Percentiles rank a stretch among this genome's conserved stretches.
Conservation (phyloP, 2,113 vertebrate genomes). For the Centropristis striata region DNA sequence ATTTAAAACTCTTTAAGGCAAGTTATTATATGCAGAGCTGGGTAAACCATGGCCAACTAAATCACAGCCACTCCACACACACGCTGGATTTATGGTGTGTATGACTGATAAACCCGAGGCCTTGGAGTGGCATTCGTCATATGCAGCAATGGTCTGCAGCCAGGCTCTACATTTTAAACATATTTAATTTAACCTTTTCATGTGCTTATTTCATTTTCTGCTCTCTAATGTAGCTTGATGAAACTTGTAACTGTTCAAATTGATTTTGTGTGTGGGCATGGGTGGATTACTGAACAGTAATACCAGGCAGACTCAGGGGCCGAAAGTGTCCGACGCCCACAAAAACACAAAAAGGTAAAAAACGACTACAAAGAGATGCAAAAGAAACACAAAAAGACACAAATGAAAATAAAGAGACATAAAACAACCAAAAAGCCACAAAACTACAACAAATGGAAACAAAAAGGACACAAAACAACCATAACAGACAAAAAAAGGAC, state of each 20-base stretch:
- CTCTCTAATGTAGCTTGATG: conserved; percentile 7
- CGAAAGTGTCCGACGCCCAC: no score
- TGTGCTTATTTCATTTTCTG: conserved; percentile 11
- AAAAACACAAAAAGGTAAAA: no score
- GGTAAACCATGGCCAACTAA: conserved; percentile 63
- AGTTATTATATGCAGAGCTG: conserved; percentile 66
- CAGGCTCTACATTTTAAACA: conserved; percentile 4
- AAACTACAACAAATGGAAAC: no score
- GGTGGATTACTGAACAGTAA: no score
- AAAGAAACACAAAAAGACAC: no score
- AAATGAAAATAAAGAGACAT: no score
- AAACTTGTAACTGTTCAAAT: conserved; percentile 37
- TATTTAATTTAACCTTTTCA: conserved; percentile 45
- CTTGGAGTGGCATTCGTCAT: conserved; percentile 54
- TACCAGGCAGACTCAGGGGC: no score
- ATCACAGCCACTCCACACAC: conserved; percentile 53
- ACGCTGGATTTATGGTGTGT: conserved; percentile 61
- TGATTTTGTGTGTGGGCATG: conserved; percentile 5
- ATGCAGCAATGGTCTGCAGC: conserved; percentile 11
- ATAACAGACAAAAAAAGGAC: no score
- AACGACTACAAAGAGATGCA: no score
- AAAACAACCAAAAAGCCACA: no score
- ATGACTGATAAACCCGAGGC: conserved; percentile 46
- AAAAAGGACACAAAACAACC: no score
- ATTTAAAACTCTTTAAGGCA: conserved; percentile 61